Evolutionary conservation across 2,113 vertebrate species (phyloP), one percentile per base, ranked within the genome.

Genomic region (Cheilinus undulatus): DNA sequence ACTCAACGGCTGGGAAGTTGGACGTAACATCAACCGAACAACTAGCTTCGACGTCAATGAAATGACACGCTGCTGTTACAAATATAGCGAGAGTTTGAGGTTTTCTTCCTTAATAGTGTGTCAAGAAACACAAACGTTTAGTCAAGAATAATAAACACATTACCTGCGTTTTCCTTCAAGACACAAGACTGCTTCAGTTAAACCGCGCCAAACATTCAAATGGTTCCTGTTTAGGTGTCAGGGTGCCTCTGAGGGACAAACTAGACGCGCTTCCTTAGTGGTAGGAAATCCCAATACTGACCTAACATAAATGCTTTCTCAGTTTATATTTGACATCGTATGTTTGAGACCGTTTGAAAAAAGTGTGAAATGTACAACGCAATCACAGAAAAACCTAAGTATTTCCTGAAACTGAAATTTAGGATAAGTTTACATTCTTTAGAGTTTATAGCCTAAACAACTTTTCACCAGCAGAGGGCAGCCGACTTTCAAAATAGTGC

Each of bases 151-250:
- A n/a, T n/a, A n/a, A n/a, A n/a, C n/a, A n/a, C n/a, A 1, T 70
- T 80, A 84, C 81, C 78, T 80, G 14, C 2, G n/a, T 40, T 40
- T 50, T 10, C 26, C 34, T 13, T 7, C n/a, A 1, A 11, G 7
- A 4, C 30, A 49, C 52, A 34, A 53, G 17, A 28, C 17, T 4
- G 2, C 12, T 19, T 3, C 46, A 19, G 32, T 10, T 11, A 30
- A 73, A 69, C 17, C 83, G 87, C 90, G 88, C 87, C 66, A 19
- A 87, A 73, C 53, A 60, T 92, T 92, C 80, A 93, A 92, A 90
- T 3, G 12, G 0, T 5, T 7, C 8, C 13, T 46, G 6, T 4
- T 40, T 15, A 7, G 0, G 6, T 10, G 23, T 63, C 85, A 46
- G 53, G 87, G 0, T 0, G 23, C 79, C 19, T 43, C 57, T 5